Conservation (phyloP, 2,888 invertebrate species). For the Venustoraphidia nigricollis region DNA sequence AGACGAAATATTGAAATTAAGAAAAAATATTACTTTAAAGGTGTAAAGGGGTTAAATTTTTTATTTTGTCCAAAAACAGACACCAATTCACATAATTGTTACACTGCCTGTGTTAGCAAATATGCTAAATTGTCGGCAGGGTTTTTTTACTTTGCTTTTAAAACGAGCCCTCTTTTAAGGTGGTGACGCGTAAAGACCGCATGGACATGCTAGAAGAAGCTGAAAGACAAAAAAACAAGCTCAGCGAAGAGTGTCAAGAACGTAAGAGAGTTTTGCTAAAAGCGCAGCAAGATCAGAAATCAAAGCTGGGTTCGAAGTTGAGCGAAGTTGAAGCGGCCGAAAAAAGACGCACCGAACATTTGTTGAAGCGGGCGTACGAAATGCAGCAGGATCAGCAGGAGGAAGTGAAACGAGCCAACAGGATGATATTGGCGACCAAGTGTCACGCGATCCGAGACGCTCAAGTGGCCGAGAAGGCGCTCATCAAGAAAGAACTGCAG, state of each 20-base stretch:
- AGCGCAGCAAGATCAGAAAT: constrained; percentile 24
- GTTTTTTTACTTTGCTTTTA: too few relatives aligned
- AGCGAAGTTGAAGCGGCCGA: constrained; percentile 30
- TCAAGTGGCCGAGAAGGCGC: constrained; percentile 51
- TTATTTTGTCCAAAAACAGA: too few relatives aligned
- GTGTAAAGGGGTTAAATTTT: too few relatives aligned
- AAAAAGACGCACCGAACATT: constrained; percentile 28
- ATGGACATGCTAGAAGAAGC: constrained; percentile 27
- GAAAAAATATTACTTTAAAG: too few relatives aligned
- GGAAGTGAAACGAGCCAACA: constrained; percentile 57
- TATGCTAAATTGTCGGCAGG: too few relatives aligned
- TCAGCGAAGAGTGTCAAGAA: constrained; percentile 38
- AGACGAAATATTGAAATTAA: too few relatives aligned
- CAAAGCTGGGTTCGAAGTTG: constrained; percentile 9
- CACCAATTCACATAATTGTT: too few relatives aligned
- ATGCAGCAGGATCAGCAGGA: constrained; percentile 41
- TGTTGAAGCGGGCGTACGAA: constrained; percentile 34
- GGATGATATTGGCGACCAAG: constrained; percentile 66
- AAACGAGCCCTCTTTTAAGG: constrained; percentile 13
- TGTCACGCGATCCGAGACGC: constrained; percentile 75
- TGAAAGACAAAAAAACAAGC: constrained; percentile 28
- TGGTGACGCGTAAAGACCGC: constrained; percentile 30
- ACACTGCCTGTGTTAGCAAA: too few relatives aligned
- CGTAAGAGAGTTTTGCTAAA: constrained; percentile 36
- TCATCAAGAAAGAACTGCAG: constrained; percentile 38